A percentile compares a stretch with the other conserved stretches of the same genome.
phyloP scores from a whole-genome alignment of 2,888 invertebrate genomes.

The Calameuta filiformis region DNA sequence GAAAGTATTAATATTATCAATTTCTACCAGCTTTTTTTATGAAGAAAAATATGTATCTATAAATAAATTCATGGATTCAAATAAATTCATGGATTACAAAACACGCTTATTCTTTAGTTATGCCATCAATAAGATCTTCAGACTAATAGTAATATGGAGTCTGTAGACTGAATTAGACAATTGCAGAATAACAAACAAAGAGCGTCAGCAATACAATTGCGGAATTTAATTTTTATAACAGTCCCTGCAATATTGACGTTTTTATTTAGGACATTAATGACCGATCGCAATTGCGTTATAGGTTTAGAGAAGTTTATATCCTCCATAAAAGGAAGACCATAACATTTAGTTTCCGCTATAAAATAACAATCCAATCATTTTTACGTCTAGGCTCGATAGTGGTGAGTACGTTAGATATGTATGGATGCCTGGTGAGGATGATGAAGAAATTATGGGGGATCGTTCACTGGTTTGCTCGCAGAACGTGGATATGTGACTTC shows the following conservation, averaged over 20 bases:
- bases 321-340: not conserved
- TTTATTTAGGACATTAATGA: not conserved
- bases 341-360: not conserved
- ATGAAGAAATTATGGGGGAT: too few relatives aligned
- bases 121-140: not conserved
- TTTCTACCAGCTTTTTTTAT: too few relatives aligned
- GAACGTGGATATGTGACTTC: not conserved
- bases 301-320: not conserved
- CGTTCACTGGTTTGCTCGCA: not conserved
- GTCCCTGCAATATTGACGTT: not conserved
- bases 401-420: not conserved
- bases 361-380: not conserved
- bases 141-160: not conserved
- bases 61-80: not conserved
- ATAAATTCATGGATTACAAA: not conserved
- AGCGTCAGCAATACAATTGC: not conserved
- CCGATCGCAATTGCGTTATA: not conserved
- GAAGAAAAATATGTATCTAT: not conserved
- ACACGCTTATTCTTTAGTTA: not conserved
- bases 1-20: too few relatives aligned
- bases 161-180: not conserved
- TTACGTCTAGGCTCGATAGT: not conserved
- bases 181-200: not conserved
- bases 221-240: not conserved
- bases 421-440: not conserved